Base-by-base conservation (phyloP, 2,113 vertebrate genomes). In the Tonatia bakeri region DNA sequence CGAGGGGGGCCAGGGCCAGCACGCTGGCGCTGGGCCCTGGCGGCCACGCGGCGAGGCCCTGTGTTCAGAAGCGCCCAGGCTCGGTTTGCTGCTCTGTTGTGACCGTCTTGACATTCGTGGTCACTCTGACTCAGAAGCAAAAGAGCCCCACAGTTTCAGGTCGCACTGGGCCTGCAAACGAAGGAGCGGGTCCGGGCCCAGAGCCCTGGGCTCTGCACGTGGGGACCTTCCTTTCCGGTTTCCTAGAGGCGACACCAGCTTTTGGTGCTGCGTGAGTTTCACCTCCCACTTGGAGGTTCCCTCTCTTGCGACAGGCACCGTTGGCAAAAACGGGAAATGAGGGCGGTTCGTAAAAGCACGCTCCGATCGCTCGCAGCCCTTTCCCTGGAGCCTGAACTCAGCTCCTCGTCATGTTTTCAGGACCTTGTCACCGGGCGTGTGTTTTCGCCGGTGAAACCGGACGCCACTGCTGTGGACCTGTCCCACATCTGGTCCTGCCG, bases 351-450 rank as follows among this genome's bases (percentile, higher is more conserved):
- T 1, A 28, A 61, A 64, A 11, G 17, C 26, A 28, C 0, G 7
- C 7, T 1, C 7, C 3, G 0, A 1, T 31, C 56, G 4, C 24
- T n/a, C 19, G 16, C 31, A 0, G 40, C 2, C 6, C 40, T 69
- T n/a, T 50, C 13, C 54, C 67, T 79, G 40, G 52, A 26, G 77
- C 52, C 77, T 14, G 6, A 79, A 67, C 28, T 9, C 38, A 47
- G 36, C 20, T 31, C 43, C 87, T 69, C 1, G 0, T 28, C 43
- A 4, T 31, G 22, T 28, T 28, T 59, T 77, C 4, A 17, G 56
- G 40, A 56, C 12, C 43, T 65, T 56, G 67, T 65, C 36, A 38
- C 7, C 33, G 61, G 69, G n/a, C 19, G 22, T 24, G 26, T 33
- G 43, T 40, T 61, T 89, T 11, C 75, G 28, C 67, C 2, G 0